Evolutionary conservation across 2,113 vertebrate genomes (phyloP).

Genomic region (Cottus gobio): DNA sequence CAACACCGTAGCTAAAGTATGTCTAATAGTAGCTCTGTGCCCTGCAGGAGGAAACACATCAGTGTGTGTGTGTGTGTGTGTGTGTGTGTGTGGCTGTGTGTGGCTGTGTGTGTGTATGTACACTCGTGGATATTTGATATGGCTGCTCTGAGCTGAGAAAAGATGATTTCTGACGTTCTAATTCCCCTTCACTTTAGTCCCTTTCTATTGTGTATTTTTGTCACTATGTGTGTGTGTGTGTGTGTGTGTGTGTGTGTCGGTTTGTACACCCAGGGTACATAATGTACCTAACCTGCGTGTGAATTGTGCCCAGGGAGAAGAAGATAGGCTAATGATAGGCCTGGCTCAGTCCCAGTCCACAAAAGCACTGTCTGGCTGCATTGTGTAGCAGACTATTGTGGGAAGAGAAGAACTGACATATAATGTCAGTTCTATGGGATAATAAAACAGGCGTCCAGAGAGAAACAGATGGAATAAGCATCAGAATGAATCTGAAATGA

Average conservation of each 20-base stretch:
- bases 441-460: conserved; percentile 34
- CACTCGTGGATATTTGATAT: neutral
- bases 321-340: conserved; percentile 63
- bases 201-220: neutral
- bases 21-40: neutral
- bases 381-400: conserved; percentile 66
- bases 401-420: conserved; percentile 36
- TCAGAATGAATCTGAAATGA: conserved; percentile 20
- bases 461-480: conserved; percentile 18
- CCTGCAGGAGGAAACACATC: conserved; percentile 1
- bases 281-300: conserved; percentile 56
- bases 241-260: neutral
- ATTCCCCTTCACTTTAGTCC: neutral
- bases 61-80: neutral
- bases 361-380: conserved; percentile 58
- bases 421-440: no score
- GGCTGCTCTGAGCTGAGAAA: conserved; percentile 13
- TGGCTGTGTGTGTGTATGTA: neutral
- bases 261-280: conserved; percentile 34
- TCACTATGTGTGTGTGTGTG: conserved; percentile 13
- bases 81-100: neutral
- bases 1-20: conserved; percentile 48
- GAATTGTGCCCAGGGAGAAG: conserved; percentile 48
- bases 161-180: neutral
- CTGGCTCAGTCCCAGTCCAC: conserved; percentile 49